Evolutionary conservation across 1,140 invertebrate genomes (phyloP).

Genomic region (Leptinotarsa lineolata): DNA sequence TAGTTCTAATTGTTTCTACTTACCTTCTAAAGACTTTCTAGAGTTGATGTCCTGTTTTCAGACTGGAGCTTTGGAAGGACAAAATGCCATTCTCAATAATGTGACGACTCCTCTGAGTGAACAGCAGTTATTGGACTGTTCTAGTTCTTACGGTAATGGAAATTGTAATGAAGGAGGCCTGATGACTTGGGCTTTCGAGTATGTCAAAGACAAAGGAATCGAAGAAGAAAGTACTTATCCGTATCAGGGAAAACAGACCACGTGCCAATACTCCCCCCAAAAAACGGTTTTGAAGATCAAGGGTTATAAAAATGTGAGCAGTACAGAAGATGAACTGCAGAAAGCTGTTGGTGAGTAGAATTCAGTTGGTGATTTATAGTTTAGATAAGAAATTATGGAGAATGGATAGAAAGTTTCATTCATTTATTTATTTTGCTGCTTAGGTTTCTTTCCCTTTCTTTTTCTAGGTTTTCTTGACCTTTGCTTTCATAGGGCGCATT

Average conservation of each 20-base stretch:
- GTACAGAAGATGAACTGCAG: neutral
- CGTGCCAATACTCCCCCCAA: neutral
- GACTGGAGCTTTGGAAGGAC: slow-evolving; percentile 94
- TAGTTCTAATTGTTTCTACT: neutral
- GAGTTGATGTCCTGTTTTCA: slow-evolving; percentile 49
- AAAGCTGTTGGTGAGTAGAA: slow-evolving; percentile 17
- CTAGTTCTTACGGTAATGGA: slow-evolving; percentile 15
- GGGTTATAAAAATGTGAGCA: neutral
- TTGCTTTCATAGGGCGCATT: no score
- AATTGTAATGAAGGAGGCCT: slow-evolving; percentile 72
- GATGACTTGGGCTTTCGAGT: slow-evolving; percentile 90
- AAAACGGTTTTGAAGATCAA: neutral
- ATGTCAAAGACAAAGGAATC: slow-evolving; percentile 88
- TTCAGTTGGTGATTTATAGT: neutral
- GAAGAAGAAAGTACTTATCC: slow-evolving; percentile 90
- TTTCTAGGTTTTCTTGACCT: no score
- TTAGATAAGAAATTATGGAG: no score
- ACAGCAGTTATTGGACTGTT: slow-evolving; percentile 95
- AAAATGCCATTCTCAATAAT: slow-evolving; percentile 85
- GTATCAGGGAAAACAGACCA: slow-evolving; percentile 65
- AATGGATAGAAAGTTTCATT: neutral
- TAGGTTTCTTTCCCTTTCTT: no score
- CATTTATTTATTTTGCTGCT: neutral
- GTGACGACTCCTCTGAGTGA: slow-evolving; percentile 90
- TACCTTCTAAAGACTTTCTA: neutral